Base-by-base conservation (phyloP, 2,797 vertebrate species). In the Clarias fuscus region DNA sequence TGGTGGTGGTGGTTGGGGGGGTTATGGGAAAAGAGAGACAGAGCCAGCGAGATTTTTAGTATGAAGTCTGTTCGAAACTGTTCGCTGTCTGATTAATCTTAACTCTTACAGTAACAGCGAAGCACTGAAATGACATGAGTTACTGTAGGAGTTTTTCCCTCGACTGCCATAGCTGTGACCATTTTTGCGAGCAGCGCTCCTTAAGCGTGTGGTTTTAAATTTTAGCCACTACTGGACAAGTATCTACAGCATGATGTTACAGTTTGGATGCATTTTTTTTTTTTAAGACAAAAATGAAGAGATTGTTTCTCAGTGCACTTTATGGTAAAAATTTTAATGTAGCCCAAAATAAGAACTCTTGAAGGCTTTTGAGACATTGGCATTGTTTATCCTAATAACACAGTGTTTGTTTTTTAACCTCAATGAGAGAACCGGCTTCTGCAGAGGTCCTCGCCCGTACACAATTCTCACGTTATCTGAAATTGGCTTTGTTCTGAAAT, bases 401-500 rank as follows among this genome's bases (percentile, higher is more conserved):
- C 40, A 27, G 0, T 58, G 22, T 76, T 43, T 72, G 37, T 71
- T 40, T 40, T 53, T 40, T 73, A 84, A 88, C 88, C 85, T 86
- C 85, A 68, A 53, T 53, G 84, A 87, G 88, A 82, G 84, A 80
- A 62, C 76, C 53, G 64, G 87, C 33, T 80, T 88, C 82, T 86
- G 84, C 86, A 90, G 89, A 90, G 85, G 84, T 80, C 82, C 70
- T 87, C 27, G 81, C 89, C 88, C 89, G 87, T 78, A 58, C 88
- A 91, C 87, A 71, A 83, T 86, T 76, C 80, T 86, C 64, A 75
- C 68, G 65, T 92, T 91, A 92, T 92, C 92, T 92, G 88, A 90
- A 91, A 91, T 91, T 90, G 91, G 87, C 85, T 91, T 91, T 89
- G 90, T 90, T 90, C 88, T 91, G 86, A 91, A 90, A 89, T 88